Evolutionary conservation across 2,797 vertebrate genomes (phyloP).

Genomic region (Megaceryle alcyon): DNA sequence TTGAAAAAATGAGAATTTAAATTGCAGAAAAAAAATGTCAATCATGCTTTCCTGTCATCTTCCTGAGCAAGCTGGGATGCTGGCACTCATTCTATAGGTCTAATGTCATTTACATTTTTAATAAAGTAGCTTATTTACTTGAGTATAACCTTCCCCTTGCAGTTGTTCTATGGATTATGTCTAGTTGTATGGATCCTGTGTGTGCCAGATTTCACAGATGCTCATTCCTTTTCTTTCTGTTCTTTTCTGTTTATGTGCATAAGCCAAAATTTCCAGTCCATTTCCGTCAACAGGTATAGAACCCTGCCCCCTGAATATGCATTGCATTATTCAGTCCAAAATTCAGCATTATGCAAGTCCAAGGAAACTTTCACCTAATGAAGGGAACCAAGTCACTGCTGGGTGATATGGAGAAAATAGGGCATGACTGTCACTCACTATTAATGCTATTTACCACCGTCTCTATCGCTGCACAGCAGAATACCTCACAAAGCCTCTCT

Average conservation of each 20-base stretch:
- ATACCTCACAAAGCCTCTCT: neutral
- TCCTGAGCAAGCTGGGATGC: neutral
- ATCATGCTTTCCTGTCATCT: conserved; percentile 24
- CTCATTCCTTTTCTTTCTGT: neutral
- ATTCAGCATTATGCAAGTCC: neutral
- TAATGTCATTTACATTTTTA: conserved; percentile 52
- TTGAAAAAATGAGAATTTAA: neutral
- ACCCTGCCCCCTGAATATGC: neutral
- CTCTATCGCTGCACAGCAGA: neutral
- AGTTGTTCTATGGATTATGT: neutral
- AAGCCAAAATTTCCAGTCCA: neutral
- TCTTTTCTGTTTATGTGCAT: neutral
- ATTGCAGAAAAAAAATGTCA: neutral
- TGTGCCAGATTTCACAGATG: neutral
- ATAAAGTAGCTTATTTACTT: conserved; percentile 47
- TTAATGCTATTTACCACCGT: conserved; percentile 28
- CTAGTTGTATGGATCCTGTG: neutral
- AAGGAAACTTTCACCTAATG: neutral
- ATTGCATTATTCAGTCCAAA: neutral
- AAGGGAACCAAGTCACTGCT: neutral
- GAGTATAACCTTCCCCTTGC: neutral
- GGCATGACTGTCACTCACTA: conserved; percentile 21
- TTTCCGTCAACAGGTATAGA: neutral
- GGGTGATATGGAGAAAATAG: conserved; percentile 16
- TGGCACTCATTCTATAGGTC: neutral